A percentile compares a stretch with the other conserved stretches of the same genome.
phyloP scores from a whole-genome alignment of 2,797 vertebrate genomes.

The Xenopus petersii region DNA sequence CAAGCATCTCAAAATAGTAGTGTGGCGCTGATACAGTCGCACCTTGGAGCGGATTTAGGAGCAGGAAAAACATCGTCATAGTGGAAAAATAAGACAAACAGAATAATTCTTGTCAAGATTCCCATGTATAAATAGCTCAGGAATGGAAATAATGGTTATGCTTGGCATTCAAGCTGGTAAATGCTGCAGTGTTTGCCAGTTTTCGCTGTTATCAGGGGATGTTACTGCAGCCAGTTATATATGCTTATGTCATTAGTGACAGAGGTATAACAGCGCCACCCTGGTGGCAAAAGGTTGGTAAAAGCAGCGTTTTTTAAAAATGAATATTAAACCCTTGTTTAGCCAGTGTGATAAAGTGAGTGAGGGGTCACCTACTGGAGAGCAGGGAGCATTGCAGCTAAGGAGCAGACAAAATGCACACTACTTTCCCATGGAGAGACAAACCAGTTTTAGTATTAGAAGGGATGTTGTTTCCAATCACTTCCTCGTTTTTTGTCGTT shows the following conservation, averaged over 20 bases:
- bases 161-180: constrained; percentile 59
- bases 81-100: constrained; percentile 59
- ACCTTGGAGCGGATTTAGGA: constrained; percentile 41
- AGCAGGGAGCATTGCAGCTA: too few relatives aligned
- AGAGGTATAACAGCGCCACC: neutral
- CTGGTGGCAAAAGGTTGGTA: neutral
- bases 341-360: too few relatives aligned
- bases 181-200: constrained; percentile 52
- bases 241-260: neutral
- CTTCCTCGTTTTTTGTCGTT: too few relatives aligned
- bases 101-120: constrained; percentile 63
- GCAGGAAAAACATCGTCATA: constrained; percentile 45
- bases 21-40: neutral
- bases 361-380: too few relatives aligned
- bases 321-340: too few relatives aligned
- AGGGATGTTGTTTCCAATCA: too few relatives aligned
- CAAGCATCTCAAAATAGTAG: neutral
- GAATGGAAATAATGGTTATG: constrained; percentile 65
- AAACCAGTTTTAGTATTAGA: too few relatives aligned
- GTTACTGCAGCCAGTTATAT: neutral
- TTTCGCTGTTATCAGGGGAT: constrained; percentile 52
- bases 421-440: too few relatives aligned
- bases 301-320: too few relatives aligned
- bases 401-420: too few relatives aligned
- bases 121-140: constrained; percentile 66